Conservation (phyloP, 2,797 vertebrate species). For the Microctenopoma stevenorrisi region DNA sequence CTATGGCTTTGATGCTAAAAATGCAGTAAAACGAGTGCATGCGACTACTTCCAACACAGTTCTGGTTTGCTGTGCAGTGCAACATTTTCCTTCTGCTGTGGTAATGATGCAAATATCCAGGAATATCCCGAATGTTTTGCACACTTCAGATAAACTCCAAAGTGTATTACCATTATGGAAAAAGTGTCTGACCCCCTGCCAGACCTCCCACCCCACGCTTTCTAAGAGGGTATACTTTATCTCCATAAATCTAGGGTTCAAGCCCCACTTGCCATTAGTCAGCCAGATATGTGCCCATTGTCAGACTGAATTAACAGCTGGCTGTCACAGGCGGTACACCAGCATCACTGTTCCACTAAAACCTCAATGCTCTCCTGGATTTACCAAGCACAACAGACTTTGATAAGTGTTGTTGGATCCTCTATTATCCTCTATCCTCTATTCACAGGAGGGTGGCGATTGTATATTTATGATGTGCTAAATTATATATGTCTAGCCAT, state of each 20-base stretch:
- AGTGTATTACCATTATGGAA: slow-evolving; percentile 10
- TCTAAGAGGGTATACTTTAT: slow-evolving; percentile 60
- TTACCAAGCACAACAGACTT: slow-evolving; percentile 60
- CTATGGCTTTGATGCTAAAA: slow-evolving; percentile 9
- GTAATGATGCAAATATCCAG: slow-evolving; percentile 23
- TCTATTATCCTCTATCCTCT: slow-evolving; percentile 11
- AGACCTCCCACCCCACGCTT: slow-evolving; percentile 21
- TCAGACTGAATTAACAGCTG: slow-evolving; percentile 76
- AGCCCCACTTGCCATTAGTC: slow-evolving; percentile 68
- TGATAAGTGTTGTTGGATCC: slow-evolving; percentile 48
- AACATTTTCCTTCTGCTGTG: not conserved
- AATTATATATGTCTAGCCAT: slow-evolving; percentile 79
- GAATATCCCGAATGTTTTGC: slow-evolving; percentile 6
- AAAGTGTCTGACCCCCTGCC: slow-evolving; percentile 10
- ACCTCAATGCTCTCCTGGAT: slow-evolving; percentile 61
- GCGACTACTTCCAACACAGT: not conserved
- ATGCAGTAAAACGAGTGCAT: slow-evolving; percentile 2
- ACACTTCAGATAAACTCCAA: slow-evolving; percentile 16
- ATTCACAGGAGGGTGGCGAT: slow-evolving; percentile 56
- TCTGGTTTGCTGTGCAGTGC: not conserved
- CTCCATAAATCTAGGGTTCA: slow-evolving; percentile 59
- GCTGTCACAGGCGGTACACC: slow-evolving; percentile 60
- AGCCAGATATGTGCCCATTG: slow-evolving; percentile 64
- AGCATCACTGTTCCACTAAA: slow-evolving; percentile 51
- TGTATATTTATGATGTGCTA: slow-evolving; percentile 78